These are phyloP conservation scores for Parnassius mnemosyne DNA, from an alignment of 2,888 invertebrate species.

Conservation along the genomic window DNA sequence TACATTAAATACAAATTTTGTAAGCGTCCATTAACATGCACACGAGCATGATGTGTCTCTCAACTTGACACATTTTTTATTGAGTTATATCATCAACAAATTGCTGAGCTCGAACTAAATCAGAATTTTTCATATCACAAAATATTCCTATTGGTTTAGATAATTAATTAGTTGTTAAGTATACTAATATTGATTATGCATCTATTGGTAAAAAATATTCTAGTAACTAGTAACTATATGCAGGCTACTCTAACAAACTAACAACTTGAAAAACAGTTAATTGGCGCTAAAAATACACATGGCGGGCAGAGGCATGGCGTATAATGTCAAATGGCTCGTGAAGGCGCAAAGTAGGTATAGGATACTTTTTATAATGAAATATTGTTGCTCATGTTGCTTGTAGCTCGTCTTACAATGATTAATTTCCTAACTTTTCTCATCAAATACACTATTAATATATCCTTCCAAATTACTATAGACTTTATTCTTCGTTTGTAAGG, in stretches of 20 bases:
- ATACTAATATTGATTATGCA: no score
- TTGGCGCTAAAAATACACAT: constrained; percentile 59
- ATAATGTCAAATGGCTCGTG: constrained; percentile 59
- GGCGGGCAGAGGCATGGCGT: constrained; percentile 49
- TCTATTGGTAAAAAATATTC: neutral
- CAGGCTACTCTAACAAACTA: constrained; percentile 8
- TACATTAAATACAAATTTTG: no score
- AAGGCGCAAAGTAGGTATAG: constrained; percentile 55
- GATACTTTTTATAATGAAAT: constrained; percentile 45
- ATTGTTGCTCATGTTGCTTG: constrained; percentile 39
- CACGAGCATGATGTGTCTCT: no score
- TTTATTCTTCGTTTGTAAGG: no score
- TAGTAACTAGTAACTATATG: neutral
- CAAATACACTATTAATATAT: neutral
- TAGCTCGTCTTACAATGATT: constrained; percentile 52
- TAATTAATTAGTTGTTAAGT: no score
- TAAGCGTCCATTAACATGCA: no score
- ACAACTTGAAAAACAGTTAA: constrained; percentile 39
- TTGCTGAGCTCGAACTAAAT: no score
- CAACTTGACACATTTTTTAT: no score
- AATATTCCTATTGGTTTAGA: no score
- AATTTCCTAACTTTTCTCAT: constrained; percentile 35
- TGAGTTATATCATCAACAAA: no score
- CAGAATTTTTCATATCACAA: no score
- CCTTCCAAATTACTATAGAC: no score